Percentiles rank a stretch among this genome's conserved stretches.
These are phyloP conservation scores for Pachliopta kotzebuea DNA, from an alignment of 2,888 invertebrate genomes.

Conservation along the genomic window DNA sequence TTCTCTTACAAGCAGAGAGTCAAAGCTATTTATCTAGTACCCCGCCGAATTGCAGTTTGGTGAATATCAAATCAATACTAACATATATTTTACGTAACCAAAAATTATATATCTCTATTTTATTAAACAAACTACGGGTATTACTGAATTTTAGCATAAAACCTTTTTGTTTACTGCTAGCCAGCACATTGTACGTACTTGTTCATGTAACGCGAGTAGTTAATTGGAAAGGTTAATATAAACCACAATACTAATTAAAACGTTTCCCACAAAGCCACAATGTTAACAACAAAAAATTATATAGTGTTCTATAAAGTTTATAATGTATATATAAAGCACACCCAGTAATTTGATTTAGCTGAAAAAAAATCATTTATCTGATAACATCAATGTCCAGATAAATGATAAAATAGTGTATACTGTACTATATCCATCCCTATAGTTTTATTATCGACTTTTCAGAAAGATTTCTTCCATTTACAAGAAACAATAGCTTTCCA, in stretches of 20 bases:
- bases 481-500: constrained; percentile 15
- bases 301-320: too few species aligned
- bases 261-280: neutral
- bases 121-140: neutral
- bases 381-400: too few species aligned
- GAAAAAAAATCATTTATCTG: too few species aligned
- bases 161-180: neutral
- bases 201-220: neutral
- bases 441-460: constrained; percentile 6
- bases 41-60: too few species aligned
- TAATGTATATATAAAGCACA: too few species aligned
- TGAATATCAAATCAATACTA: too few species aligned
- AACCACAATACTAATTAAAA: constrained; percentile 10
- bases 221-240: constrained; percentile 15
- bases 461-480: constrained; percentile 12
- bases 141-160: neutral
- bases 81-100: neutral
- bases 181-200: neutral
- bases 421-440: neutral
- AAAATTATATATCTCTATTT: neutral
- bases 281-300: neutral
- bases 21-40: too few species aligned
- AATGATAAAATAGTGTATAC: too few species aligned
- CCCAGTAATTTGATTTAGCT: too few species aligned
- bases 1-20: too few species aligned